These are phyloP conservation scores for Brachionus sp. DNA, from an alignment of 1,140 invertebrate species.

Conservation along the genomic window DNA sequence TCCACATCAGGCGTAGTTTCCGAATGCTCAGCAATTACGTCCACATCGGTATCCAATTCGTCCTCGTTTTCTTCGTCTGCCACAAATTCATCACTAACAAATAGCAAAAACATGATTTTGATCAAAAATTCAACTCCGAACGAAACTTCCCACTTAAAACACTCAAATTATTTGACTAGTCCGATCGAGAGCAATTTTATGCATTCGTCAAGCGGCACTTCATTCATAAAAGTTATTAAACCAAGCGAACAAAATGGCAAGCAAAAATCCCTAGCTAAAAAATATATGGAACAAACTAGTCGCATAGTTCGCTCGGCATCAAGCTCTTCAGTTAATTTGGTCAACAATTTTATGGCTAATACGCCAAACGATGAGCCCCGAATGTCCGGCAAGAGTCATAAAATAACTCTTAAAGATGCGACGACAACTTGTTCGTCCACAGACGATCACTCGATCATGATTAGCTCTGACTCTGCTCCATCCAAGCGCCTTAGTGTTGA, in stretches of 20 bases:
- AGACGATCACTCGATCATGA: background rate
- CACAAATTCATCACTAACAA: conserved; percentile 1
- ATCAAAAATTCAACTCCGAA: conserved; percentile 23
- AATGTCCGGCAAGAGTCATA: background rate
- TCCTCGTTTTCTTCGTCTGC: conserved; percentile 6
- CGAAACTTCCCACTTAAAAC: background rate
- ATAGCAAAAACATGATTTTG: conserved; percentile 9
- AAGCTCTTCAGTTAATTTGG: background rate
- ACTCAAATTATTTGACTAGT: background rate
- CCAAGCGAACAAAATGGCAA: background rate
- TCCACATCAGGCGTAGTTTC: background rate
- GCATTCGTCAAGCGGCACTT: background rate
- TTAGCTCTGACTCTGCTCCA: background rate
- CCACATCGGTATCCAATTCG: conserved; percentile 14
- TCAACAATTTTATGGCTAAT: background rate
- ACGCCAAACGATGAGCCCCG: background rate
- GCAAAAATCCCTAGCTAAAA: background rate
- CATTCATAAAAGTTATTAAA: conserved; percentile 19
- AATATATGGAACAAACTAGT: conserved; percentile 34
- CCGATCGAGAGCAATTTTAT: background rate
- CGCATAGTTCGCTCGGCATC: conserved; percentile 28
- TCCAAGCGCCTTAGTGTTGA: background rate
- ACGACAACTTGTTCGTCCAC: background rate
- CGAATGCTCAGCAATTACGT: background rate
- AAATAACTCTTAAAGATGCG: conserved; percentile 10